Evolutionary conservation across 35 echinoderm and acorn worm genomes (phyloP).

Genomic region (Stichopus chloronotus): DNA sequence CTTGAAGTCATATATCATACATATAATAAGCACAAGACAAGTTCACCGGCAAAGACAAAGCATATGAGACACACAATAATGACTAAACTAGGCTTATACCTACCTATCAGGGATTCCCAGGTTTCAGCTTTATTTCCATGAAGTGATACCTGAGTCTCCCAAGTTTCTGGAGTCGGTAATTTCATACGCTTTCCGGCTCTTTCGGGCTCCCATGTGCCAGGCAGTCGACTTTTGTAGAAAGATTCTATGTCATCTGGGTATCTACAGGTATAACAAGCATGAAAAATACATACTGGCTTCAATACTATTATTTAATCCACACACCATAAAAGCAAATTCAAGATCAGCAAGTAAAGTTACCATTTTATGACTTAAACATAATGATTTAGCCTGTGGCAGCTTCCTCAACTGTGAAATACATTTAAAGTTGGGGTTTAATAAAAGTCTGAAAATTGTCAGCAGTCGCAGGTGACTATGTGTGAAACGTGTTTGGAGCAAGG

Average conservation of each 20-base stretch:
- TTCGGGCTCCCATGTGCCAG: conserved; percentile 84
- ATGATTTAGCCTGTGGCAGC: no score
- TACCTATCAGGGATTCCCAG: conserved; percentile 92
- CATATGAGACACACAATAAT: no score
- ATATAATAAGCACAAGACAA: no score
- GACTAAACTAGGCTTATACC: neutral
- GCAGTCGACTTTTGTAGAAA: conserved; percentile 80
- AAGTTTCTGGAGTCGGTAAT: conserved; percentile 96
- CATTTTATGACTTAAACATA: neutral
- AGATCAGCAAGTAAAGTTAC: neutral
- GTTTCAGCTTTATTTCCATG: conserved; percentile 91
- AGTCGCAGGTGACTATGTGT: no score
- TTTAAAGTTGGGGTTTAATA: no score
- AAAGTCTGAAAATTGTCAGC: no score
- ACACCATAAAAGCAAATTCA: neutral
- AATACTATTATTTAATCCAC: neutral
- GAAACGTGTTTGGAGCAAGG: no score
- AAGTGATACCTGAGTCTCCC: conserved; percentile 93
- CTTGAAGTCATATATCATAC: no score
- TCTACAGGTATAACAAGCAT: conserved; percentile 32
- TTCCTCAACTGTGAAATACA: no score
- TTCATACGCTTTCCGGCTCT: conserved; percentile 95
- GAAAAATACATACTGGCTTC: neutral
- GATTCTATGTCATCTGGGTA: conserved; percentile 89
- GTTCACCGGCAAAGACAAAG: no score